A percentile compares a stretch with the other conserved stretches of the same genome.
Conservation (phyloP, 2,113 vertebrate genomes). For the Rafetus swinhoei region DNA sequence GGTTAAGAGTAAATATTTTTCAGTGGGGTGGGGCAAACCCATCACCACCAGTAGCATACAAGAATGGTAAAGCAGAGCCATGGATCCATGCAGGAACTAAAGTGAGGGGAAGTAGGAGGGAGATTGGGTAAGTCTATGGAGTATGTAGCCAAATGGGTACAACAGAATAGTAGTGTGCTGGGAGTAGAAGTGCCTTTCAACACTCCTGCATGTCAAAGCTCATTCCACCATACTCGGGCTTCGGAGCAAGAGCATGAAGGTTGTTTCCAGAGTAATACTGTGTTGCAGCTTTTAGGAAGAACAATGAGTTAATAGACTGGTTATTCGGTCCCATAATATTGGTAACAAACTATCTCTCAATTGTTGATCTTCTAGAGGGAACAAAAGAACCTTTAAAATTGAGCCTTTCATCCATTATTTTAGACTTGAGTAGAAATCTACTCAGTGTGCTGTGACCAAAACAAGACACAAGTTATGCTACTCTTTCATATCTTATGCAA, state of each 20-base stretch:
- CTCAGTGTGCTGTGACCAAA: background rate
- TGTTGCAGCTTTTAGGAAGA: background rate
- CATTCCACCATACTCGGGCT: background rate
- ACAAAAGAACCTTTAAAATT: background rate
- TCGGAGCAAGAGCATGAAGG: background rate
- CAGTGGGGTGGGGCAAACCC: too few species aligned
- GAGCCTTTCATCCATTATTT: background rate
- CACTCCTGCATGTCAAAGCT: background rate
- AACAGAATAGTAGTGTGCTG: background rate
- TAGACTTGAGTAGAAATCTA: background rate
- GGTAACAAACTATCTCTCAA: background rate
- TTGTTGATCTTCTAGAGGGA: background rate
- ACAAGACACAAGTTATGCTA: background rate
- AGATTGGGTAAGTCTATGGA: background rate
- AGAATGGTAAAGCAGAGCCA: too few species aligned
- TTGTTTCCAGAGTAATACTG: background rate
- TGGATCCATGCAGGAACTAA: background rate
- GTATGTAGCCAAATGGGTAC: background rate
- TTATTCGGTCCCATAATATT: background rate
- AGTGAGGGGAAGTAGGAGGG: background rate
- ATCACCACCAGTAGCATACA: too few species aligned
- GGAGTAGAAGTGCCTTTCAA: background rate
- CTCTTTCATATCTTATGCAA: background rate
- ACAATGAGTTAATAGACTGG: background rate
- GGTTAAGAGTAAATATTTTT: too few species aligned